Conservation (phyloP, 2,113 vertebrate species). For the Phoenicopterus ruber region DNA sequence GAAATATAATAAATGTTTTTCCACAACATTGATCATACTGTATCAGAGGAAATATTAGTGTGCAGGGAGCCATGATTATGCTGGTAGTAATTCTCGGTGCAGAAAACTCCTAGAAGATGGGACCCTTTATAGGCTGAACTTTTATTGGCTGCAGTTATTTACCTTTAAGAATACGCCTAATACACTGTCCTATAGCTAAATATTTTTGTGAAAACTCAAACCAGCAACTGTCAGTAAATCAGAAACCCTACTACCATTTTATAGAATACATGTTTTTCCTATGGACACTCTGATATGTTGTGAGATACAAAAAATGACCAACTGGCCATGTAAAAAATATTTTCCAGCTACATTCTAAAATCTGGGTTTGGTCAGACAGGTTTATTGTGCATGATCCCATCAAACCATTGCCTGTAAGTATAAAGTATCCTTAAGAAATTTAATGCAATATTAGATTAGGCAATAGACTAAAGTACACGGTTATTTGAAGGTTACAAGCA, state of each 20-base stretch:
- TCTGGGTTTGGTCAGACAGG: slow-evolving; percentile 47
- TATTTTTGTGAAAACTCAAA: slow-evolving; percentile 78
- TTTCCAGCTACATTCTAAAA: slow-evolving; percentile 53
- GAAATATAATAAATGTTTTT: slow-evolving; percentile 98
- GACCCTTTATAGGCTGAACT: slow-evolving; percentile 79
- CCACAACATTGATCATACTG: slow-evolving; percentile 92
- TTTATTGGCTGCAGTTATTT: slow-evolving; percentile 84
- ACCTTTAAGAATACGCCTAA: slow-evolving; percentile 79
- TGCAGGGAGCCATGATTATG: slow-evolving; percentile 86
- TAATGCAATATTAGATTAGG: slow-evolving; percentile 53
- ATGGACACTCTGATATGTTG: slow-evolving; percentile 44
- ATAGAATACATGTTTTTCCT: slow-evolving; percentile 55
- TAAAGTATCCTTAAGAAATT: slow-evolving; percentile 59
- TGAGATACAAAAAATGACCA: slow-evolving; percentile 61
- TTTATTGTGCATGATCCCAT: slow-evolving; percentile 63
- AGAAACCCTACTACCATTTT: slow-evolving; percentile 55
- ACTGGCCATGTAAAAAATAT: slow-evolving; percentile 62
- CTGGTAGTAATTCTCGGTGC: slow-evolving; percentile 80
- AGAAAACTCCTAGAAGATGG: slow-evolving; percentile 80
- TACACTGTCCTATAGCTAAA: slow-evolving; percentile 74
- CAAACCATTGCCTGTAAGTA: slow-evolving; percentile 47
- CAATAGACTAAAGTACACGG: background rate
- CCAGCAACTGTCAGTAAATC: slow-evolving; percentile 66
- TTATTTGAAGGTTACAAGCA: background rate
- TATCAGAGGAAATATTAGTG: slow-evolving; percentile 91